Evolutionary conservation across 2,888 invertebrate genomes (phyloP).

Genomic region (Bhutanitis thaidina): DNA sequence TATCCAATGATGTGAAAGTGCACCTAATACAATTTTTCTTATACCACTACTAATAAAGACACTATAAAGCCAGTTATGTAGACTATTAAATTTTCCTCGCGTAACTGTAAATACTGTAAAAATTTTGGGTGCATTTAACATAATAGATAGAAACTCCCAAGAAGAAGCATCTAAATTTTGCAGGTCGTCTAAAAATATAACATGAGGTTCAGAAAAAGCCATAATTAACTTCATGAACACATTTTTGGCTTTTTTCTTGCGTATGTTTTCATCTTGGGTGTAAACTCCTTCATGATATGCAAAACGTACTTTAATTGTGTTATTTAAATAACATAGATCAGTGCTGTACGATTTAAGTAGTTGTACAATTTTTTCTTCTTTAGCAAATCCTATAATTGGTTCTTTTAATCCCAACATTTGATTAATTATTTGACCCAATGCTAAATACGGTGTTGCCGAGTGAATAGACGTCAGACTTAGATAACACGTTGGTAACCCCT

Average conservation of each 20-base stretch:
- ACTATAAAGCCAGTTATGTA: conserved; percentile 61
- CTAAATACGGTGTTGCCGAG: conserved; percentile 62
- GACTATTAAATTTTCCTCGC: conserved; percentile 57
- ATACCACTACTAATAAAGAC: conserved; percentile 58
- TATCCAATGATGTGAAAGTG: conserved; percentile 57
- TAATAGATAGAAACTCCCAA: conserved; percentile 61
- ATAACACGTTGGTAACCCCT: conserved; percentile 39
- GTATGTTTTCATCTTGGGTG: conserved; percentile 47
- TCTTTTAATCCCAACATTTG: conserved; percentile 57
- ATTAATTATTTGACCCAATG: conserved; percentile 63
- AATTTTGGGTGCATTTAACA: conserved; percentile 52
- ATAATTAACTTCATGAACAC: conserved; percentile 59
- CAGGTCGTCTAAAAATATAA: conserved; percentile 72
- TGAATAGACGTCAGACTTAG: conserved; percentile 60
- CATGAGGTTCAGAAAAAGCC: conserved; percentile 42
- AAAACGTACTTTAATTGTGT: conserved; percentile 73
- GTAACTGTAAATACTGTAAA: conserved; percentile 55
- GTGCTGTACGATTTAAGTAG: conserved; percentile 49
- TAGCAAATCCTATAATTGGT: conserved; percentile 53
- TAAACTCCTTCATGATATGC: conserved; percentile 64
- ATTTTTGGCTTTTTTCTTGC: conserved; percentile 54
- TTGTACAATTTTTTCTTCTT: conserved; percentile 62
- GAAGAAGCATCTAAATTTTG: conserved; percentile 69
- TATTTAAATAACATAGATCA: conserved; percentile 78
- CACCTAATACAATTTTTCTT: conserved; percentile 61